Percentiles rank a stretch among this genome's conserved stretches.
These are phyloP conservation scores for Heliornis fulica DNA, from an alignment of 2,113 vertebrate genomes.

Conservation along the genomic window DNA sequence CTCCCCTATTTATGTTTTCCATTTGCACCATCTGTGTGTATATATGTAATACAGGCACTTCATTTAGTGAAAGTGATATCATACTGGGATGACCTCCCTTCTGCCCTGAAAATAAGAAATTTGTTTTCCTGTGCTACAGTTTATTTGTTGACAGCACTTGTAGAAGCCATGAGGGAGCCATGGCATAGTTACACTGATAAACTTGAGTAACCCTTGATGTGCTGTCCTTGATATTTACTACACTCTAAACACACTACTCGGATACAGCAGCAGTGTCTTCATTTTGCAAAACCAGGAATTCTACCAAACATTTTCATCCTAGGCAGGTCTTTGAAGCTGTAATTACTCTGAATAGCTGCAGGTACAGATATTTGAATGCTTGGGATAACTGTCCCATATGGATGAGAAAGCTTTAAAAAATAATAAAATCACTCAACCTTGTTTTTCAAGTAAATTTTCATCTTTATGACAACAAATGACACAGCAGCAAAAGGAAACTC, in stretches of 20 bases:
- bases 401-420: neutral
- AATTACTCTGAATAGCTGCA: neutral
- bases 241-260: neutral
- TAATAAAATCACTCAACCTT: neutral
- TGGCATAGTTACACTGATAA: neutral
- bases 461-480: neutral
- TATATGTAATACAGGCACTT: neutral
- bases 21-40: conserved; percentile 18
- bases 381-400: neutral
- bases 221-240: neutral
- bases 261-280: neutral
- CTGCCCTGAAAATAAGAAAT: conserved; percentile 7
- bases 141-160: conserved; percentile 29
- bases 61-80: neutral
- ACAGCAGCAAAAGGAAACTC: neutral
- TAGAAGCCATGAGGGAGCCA: neutral
- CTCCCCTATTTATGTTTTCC: neutral
- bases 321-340: neutral
- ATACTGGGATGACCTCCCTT: neutral
- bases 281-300: neutral
- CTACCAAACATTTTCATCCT: neutral
- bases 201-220: neutral
- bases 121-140: neutral
- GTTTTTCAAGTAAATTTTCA: neutral
- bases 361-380: too few species aligned